phyloP scores from a whole-genome alignment of 2,113 vertebrate species.

The Ia io region DNA sequence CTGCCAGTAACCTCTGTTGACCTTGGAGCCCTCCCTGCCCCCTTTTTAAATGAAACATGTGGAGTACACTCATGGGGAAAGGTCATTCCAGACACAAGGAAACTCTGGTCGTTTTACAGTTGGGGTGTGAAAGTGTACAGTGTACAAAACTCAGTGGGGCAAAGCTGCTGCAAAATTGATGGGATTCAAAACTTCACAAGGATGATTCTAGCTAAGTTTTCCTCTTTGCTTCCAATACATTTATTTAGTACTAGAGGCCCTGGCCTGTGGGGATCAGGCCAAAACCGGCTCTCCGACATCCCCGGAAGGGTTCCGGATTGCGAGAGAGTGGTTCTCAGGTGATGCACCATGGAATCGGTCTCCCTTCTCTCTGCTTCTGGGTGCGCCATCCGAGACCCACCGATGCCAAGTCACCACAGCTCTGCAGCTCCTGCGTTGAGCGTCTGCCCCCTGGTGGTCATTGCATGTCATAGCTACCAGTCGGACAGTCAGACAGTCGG shows the following conservation, averaged over 20 bases:
- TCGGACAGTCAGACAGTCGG: rapidly evolving
- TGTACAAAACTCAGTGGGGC: background rate
- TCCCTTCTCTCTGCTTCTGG: too few relatives aligned
- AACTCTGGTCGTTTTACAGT: background rate
- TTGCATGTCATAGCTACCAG: too few relatives aligned
- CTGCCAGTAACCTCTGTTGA: background rate
- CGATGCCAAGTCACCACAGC: too few relatives aligned
- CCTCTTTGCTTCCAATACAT: background rate
- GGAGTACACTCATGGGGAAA: background rate
- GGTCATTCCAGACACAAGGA: background rate
- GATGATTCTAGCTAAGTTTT: background rate
- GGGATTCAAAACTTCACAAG: background rate
- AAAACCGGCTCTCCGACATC: too few relatives aligned
- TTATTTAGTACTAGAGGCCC: background rate
- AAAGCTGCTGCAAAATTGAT: background rate
- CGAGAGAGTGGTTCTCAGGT: too few relatives aligned
- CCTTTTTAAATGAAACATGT: background rate
- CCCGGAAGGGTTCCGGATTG: too few relatives aligned
- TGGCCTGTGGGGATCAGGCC: too few relatives aligned
- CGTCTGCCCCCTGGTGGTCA: too few relatives aligned
- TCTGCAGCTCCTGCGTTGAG: too few relatives aligned
- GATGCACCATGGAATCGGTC: too few relatives aligned
- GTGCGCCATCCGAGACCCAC: too few relatives aligned
- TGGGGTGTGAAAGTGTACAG: background rate
- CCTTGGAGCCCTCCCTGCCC: background rate